A percentile compares a stretch with the other conserved stretches of the same genome.
Evolutionary conservation across 2,113 vertebrate species (phyloP).

Genomic region (Gambusia holbrooki): DNA sequence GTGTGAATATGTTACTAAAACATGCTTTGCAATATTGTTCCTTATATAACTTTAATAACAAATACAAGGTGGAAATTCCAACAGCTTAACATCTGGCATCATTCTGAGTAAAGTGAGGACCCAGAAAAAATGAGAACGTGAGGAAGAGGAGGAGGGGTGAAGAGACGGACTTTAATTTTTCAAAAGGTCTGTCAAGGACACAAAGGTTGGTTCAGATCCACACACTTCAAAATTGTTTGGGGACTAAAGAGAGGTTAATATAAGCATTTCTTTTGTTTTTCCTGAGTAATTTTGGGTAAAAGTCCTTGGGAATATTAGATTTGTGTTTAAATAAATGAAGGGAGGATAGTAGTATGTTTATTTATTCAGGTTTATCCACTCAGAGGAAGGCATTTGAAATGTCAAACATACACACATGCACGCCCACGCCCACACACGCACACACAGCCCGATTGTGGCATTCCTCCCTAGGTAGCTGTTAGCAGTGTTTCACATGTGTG

Average conservation of each 20-base stretch:
- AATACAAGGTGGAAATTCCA: conserved; percentile 25
- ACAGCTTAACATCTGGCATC: conserved; percentile 56
- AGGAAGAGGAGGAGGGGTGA: conserved; percentile 17
- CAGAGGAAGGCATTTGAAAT: conserved; percentile 15
- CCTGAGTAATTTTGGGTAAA: neutral
- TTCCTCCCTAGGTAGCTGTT: conserved; percentile 61
- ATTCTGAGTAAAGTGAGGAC: conserved; percentile 32
- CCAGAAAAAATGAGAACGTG: conserved; percentile 16
- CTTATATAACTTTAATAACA: conserved; percentile 15
- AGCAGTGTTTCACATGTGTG: conserved; percentile 63
- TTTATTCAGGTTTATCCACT: conserved; percentile 8
- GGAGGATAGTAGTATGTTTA: conserved; percentile 19
- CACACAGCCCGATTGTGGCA: conserved; percentile 3
- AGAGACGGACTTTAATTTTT: conserved; percentile 67
- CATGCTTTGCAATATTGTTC: too few species aligned
- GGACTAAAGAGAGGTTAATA: neutral
- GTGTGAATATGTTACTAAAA: too few species aligned
- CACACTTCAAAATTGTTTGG: conserved; percentile 42
- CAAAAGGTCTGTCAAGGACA: conserved; percentile 70
- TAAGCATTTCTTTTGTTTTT: neutral
- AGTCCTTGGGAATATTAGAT: neutral
- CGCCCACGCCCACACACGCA: conserved; percentile 13
- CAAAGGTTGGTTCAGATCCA: conserved; percentile 25
- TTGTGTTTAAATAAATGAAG: neutral
- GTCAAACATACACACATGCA: conserved; percentile 12